These are phyloP conservation scores for Orius laevigatus DNA, from an alignment of 1,140 invertebrate species.

Conservation along the genomic window DNA sequence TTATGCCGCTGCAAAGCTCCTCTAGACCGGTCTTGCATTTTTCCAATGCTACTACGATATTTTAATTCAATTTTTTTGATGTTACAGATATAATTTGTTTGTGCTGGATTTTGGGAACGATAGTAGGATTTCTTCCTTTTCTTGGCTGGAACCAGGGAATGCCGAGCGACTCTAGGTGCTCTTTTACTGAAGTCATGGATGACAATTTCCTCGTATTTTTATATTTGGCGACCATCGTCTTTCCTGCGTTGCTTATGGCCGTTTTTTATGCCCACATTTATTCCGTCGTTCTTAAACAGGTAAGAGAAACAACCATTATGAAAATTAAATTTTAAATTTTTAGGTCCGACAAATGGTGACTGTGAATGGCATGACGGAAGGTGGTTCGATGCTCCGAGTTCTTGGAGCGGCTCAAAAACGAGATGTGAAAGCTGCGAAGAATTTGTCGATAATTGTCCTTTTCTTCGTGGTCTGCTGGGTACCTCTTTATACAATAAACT, in stretches of 20 bases:
- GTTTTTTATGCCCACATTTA: slow-evolving; percentile 81
- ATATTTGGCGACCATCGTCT: slow-evolving; percentile 76
- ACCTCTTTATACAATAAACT: slow-evolving; percentile 80
- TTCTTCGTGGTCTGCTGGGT: slow-evolving; percentile 91
- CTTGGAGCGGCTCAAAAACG: slow-evolving; percentile 61
- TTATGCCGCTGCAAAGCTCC: no score
- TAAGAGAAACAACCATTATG: no score
- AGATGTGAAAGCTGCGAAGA: slow-evolving; percentile 83
- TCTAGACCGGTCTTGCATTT: no score
- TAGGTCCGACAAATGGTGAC: slow-evolving; percentile 39
- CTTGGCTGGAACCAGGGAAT: slow-evolving; percentile 59
- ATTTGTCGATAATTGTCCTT: slow-evolving; percentile 72
- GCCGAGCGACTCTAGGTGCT: slow-evolving; percentile 31
- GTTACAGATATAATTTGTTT: slow-evolving; percentile 64
- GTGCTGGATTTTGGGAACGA: slow-evolving; percentile 64
- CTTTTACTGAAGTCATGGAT: slow-evolving; percentile 73
- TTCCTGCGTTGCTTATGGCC: slow-evolving; percentile 62
- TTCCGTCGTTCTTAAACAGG: slow-evolving; percentile 72
- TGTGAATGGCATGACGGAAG: slow-evolving; percentile 30
- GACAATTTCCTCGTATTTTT: slow-evolving; percentile 76
- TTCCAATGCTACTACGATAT: no score
- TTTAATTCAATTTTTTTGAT: not conserved
- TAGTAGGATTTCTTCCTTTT: slow-evolving; percentile 66
- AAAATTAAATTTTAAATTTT: no score
- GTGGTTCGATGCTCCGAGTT: slow-evolving; percentile 50